phyloP scores from a whole-genome alignment of 2,888 invertebrate genomes.

The Lathronympha strigana region DNA sequence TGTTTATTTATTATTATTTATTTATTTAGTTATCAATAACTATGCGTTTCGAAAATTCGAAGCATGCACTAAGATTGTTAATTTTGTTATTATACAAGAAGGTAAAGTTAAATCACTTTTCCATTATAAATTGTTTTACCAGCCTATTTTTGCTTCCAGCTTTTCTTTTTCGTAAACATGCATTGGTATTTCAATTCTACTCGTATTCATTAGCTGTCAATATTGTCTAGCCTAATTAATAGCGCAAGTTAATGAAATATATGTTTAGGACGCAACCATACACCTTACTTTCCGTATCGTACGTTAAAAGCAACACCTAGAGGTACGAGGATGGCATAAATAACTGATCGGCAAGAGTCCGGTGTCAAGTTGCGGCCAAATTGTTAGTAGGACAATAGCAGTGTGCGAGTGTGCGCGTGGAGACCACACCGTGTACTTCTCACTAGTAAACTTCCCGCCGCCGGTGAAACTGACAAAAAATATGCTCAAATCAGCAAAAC shows the following conservation, averaged over 20 bases:
- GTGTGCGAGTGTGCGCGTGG: constrained; percentile 81
- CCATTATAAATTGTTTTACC: constrained; percentile 42
- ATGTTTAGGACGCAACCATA: constrained; percentile 68
- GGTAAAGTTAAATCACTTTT: constrained; percentile 51
- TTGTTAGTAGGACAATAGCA: constrained; percentile 80
- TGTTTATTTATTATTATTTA: constrained; percentile 31
- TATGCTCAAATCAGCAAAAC: background rate
- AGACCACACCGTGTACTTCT: constrained; percentile 76
- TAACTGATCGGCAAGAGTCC: constrained; percentile 39
- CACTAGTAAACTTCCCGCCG: constrained; percentile 44
- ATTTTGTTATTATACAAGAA: constrained; percentile 71
- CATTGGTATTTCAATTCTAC: constrained; percentile 61
- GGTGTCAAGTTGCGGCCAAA: constrained; percentile 68
- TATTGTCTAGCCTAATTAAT: constrained; percentile 75
- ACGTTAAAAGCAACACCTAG: constrained; percentile 47
- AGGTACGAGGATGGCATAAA: constrained; percentile 41
- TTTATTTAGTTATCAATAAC: constrained; percentile 43
- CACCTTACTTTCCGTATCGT: constrained; percentile 52
- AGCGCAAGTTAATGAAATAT: constrained; percentile 73
- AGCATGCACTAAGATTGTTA: constrained; percentile 71
- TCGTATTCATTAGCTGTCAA: constrained; percentile 69
- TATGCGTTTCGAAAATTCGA: constrained; percentile 56
- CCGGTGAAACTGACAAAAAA: constrained; percentile 24
- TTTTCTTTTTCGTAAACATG: constrained; percentile 65
- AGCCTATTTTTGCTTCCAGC: constrained; percentile 45